Evolutionary conservation across 2,888 invertebrate genomes (phyloP).

Genomic region (Cynaeus angustus): DNA sequence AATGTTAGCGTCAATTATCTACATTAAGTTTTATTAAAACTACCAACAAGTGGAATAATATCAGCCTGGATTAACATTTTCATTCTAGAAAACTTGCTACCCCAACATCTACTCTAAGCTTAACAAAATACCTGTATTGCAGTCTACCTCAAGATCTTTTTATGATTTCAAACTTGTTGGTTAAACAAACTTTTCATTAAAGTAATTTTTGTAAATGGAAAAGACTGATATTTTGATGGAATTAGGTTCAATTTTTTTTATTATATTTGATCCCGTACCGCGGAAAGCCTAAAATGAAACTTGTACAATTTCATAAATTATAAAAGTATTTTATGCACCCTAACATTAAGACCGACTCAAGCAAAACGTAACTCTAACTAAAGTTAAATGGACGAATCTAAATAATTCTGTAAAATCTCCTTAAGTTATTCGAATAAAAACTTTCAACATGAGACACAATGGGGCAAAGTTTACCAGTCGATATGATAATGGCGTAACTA

Average conservation of each 20-base stretch:
- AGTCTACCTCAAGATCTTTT: no score
- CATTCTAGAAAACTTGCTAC: background rate
- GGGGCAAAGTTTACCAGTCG: constrained; percentile 57
- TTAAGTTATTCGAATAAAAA: constrained; percentile 60
- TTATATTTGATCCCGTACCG: constrained; percentile 4
- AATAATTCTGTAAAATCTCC: constrained; percentile 58
- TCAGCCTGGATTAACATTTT: background rate
- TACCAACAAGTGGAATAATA: constrained; percentile 2
- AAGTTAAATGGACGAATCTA: constrained; percentile 53
- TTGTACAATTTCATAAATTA: constrained; percentile 44
- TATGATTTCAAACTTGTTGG: no score
- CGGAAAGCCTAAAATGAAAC: constrained; percentile 32
- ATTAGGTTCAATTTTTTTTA: background rate
- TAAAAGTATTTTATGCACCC: constrained; percentile 49
- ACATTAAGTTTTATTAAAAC: background rate
- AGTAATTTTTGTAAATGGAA: background rate
- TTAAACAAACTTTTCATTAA: no score
- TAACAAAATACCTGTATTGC: background rate
- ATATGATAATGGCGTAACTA: constrained; percentile 56
- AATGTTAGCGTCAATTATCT: background rate
- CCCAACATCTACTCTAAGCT: background rate
- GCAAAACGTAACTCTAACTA: constrained; percentile 45
- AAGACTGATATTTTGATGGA: no score
- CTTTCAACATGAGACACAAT: constrained; percentile 61
- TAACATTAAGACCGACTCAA: constrained; percentile 45